Percentiles rank a stretch among this genome's conserved stretches.
Conservation (phyloP, 2,797 vertebrate species). For the Apodemus agrarius region DNA sequence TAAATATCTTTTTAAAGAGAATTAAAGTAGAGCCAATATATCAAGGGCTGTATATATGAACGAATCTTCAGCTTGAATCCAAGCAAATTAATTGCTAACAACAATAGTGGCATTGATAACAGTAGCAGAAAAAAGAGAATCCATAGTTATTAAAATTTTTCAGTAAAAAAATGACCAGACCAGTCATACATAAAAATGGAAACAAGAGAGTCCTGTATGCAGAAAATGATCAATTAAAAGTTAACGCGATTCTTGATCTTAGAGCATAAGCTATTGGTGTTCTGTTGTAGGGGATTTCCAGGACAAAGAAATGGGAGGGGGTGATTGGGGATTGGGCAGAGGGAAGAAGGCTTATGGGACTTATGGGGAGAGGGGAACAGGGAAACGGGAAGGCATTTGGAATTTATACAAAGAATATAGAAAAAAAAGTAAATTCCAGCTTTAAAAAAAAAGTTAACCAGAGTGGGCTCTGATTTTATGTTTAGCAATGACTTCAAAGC, state of each 20-base stretch:
- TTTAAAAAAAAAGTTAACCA: too few relatives aligned
- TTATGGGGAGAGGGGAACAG: too few relatives aligned
- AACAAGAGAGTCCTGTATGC: neutral
- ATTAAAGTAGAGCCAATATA: neutral
- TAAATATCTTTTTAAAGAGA: neutral
- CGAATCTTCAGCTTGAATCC: neutral
- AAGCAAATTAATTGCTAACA: neutral
- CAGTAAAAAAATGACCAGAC: neutral
- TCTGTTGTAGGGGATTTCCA: too few relatives aligned
- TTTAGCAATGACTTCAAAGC: neutral
- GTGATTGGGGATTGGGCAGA: too few relatives aligned
- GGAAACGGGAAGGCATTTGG: too few relatives aligned
- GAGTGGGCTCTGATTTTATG: neutral
- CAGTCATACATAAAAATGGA: neutral
- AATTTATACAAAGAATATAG: too few relatives aligned
- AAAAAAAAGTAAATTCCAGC: too few relatives aligned
- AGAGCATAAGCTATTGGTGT: too few relatives aligned
- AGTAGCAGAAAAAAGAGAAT: neutral
- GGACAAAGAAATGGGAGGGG: too few relatives aligned
- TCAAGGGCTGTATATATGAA: neutral
- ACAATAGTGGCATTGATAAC: neutral
- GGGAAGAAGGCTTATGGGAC: too few relatives aligned
- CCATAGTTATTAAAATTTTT: neutral
- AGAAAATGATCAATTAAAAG: constrained; percentile 4
- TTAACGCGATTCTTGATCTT: too few relatives aligned